Evolutionary conservation across 2,113 vertebrate species (phyloP), one percentile per base, ranked within the genome.

Genomic region (Agelaius tricolor): DNA sequence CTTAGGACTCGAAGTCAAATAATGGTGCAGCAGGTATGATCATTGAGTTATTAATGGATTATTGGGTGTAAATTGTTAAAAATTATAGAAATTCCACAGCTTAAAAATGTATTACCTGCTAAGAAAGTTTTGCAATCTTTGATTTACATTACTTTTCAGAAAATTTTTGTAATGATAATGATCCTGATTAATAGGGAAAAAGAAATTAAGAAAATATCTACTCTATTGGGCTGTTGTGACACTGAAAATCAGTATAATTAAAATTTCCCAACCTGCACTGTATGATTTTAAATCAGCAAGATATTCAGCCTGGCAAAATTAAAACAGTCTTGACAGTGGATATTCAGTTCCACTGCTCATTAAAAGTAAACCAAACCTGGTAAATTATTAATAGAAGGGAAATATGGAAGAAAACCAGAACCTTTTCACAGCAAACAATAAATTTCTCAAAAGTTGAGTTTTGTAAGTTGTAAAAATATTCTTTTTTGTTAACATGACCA

Each of bases 351-450:
- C 8, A 66, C 12, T 66, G 19, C 37, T 73, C 5, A 20, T 51
- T 74, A 52, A 84, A 87, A 81, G 41, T 73, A 68, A 80, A 81
- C 11, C 9, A 49, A 87, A 54, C 1, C 3, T 19, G 81, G 4
- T 80, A 84, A 71, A 95, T 31, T 41, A 93, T 78, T 85, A 86
- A 76, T 62, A 27, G 13, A 95, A 88, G 46, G 55, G 88, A 96
- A 94, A 87, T 67, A 67, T 23, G 8, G 39, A 92, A 95, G 37
- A 47, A 28, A 71, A 43, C n/a, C 61, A 78, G 21, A 69, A 82
- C 17, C 9, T 84, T 97, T 95, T 86, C 43, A 84, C 57, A 72
- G 37, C 6, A 82, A 84, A 30, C 23, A 76, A 86, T 39, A 5
- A 49, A 81, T 87, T 55, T 96, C 57, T 90, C 87, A 84, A 76